These are phyloP conservation scores for Apostichopus leukothele DNA, from an alignment of 53 echinoderm and acorn worm species.

Conservation along the genomic window DNA sequence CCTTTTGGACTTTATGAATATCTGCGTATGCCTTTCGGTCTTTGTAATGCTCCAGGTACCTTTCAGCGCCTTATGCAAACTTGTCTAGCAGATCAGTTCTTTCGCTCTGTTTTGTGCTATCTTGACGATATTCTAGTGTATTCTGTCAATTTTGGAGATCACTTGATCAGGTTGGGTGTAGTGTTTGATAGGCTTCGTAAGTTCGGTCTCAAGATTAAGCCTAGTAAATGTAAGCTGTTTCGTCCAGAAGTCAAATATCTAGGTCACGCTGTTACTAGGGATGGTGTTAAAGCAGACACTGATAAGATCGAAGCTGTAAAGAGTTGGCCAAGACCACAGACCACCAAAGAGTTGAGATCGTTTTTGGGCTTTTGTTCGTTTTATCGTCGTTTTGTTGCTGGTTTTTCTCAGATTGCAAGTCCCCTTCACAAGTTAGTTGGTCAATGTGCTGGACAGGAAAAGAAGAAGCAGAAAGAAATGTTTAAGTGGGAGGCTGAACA, in stretches of 20 bases:
- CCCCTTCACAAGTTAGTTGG: constrained; percentile 35
- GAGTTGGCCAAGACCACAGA: constrained; percentile 51
- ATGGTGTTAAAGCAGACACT: constrained; percentile 14
- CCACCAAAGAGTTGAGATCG: constrained; percentile 20
- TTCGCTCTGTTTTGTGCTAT: background rate
- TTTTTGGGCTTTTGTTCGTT: constrained; percentile 50
- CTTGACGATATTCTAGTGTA: constrained; percentile 52
- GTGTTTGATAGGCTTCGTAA: background rate
- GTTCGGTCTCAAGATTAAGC: background rate
- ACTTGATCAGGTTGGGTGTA: background rate
- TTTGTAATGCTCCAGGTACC: constrained; percentile 44
- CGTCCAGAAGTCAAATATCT: background rate
- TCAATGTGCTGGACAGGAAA: background rate
- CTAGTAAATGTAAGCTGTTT: background rate
- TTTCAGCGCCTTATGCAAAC: constrained; percentile 50
- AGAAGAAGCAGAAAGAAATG: too few species aligned
- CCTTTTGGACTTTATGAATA: constrained; percentile 43
- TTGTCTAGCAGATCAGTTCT: constrained; percentile 30
- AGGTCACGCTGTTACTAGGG: background rate
- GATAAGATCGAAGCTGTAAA: constrained; percentile 37
- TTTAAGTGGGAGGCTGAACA: constrained; percentile 34
- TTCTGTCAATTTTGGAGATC: constrained; percentile 47
- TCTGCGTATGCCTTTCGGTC: constrained; percentile 43
- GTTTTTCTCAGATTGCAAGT: constrained; percentile 26
- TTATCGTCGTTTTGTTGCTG: constrained; percentile 46